phyloP scores from a whole-genome alignment of 2,113 vertebrate species.

The Xiphias gladius region DNA sequence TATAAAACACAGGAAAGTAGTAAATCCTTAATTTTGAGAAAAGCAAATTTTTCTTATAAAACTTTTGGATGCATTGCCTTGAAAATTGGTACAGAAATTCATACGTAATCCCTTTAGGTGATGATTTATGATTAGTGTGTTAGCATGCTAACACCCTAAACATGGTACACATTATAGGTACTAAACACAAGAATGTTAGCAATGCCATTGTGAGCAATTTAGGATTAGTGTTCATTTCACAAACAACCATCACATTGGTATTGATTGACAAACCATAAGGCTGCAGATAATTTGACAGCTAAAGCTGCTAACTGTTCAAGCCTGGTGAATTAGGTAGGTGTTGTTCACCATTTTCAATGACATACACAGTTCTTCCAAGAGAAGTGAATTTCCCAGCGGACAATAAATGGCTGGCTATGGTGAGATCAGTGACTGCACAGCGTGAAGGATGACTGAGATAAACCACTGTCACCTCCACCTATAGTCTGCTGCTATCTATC shows the following conservation, averaged over 20 bases:
- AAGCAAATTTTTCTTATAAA: neutral
- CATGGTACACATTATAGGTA: too few relatives aligned
- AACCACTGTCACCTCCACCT: slow-evolving; percentile 71
- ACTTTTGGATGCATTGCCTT: neutral
- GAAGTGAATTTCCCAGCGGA: slow-evolving; percentile 18
- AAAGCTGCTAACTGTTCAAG: neutral
- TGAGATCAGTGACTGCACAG: slow-evolving; percentile 56
- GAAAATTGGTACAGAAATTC: neutral
- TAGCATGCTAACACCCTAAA: too few relatives aligned
- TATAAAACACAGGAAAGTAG: neutral
- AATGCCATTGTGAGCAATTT: too few relatives aligned
- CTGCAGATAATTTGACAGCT: neutral
- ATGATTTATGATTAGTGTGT: too few relatives aligned
- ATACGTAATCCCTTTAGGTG: too few relatives aligned
- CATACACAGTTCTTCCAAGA: slow-evolving; percentile 23
- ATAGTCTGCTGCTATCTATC: slow-evolving; percentile 66
- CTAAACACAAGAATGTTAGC: too few relatives aligned
- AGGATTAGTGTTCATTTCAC: neutral
- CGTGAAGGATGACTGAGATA: slow-evolving; percentile 69
- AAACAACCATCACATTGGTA: neutral
- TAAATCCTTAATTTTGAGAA: neutral
- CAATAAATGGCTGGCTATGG: slow-evolving; percentile 32
- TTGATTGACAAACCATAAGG: neutral
- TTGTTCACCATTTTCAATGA: slow-evolving; percentile 25
- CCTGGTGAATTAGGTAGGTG: slow-evolving; percentile 6